Evolutionary conservation across 2,797 vertebrate species (phyloP), one percentile per base, ranked within the genome.

Genomic region (Cygnus olor): DNA sequence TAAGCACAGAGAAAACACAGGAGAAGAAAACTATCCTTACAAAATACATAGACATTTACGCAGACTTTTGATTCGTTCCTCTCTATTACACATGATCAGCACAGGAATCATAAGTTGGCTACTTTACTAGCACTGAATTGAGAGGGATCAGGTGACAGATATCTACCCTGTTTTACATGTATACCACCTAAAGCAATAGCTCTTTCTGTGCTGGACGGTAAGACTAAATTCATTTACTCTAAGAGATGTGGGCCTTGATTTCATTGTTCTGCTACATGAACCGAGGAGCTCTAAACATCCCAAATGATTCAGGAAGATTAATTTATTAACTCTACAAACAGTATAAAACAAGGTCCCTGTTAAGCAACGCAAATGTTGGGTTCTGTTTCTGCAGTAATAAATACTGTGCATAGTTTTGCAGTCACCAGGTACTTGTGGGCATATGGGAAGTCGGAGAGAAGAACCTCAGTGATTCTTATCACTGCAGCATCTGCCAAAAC

Each of bases 221-320:
- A 80, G 57, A 78, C 32, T 72, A 84, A 92, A 86, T 54, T 66
- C n/a, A 92, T 94, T 90, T 87, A 89, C 71, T 78, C 34, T n/a
- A 34, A 85, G 63, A 95, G 77, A 91, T 54, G 19, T 19, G 44
- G 30, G 14, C 70, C 87, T 92, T 90, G 82, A 95, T 95, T 95
- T 95, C 85, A 60, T 69, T 74, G 91, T 95, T 90, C 89, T 14
- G 45, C 65, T 80, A 38, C 4, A 0, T 18, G 74, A 94, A 90
- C 65, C 72, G 65, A 80, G 90, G 61, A 91, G 88, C 93, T 96
- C 94, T 95, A 95, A 97, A 96, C 94, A 95, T 36, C 69, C 49
- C 61, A 90, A 87, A 89, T 96, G 87, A 93, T 94, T 95, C 90
- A 85, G 18, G 77, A 71, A 94, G 93, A 96, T 94, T 90, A 94